phyloP scores from a whole-genome alignment of 2,888 invertebrate species.

The Ernsta delagoae region DNA sequence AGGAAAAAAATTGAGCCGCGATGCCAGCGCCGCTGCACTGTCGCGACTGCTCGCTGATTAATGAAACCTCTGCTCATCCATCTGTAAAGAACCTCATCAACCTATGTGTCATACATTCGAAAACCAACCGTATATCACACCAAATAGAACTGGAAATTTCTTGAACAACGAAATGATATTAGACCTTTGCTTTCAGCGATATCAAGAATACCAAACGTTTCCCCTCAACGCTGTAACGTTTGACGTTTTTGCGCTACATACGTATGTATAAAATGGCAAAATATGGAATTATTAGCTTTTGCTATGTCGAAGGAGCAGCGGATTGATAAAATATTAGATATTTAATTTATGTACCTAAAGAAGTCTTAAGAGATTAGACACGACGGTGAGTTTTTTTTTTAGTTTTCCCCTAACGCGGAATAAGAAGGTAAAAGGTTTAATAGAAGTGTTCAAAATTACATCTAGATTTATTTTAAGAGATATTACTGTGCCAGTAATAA shows the following conservation, averaged over 20 bases:
- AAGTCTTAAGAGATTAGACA: neutral
- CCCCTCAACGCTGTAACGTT: slow-evolving; percentile 83
- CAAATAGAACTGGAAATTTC: slow-evolving; percentile 40
- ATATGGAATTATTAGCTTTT: slow-evolving; percentile 67
- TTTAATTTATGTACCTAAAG: neutral
- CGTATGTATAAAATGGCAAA: slow-evolving; percentile 77
- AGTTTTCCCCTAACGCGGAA: too few relatives aligned
- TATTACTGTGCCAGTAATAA: too few relatives aligned
- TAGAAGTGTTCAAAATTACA: too few relatives aligned
- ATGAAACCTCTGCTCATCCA: slow-evolving; percentile 78
- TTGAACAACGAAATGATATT: slow-evolving; percentile 38
- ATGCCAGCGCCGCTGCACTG: slow-evolving; percentile 78
- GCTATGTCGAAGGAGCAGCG: slow-evolving; percentile 40
- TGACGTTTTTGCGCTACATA: slow-evolving; percentile 81
- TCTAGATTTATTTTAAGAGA: too few relatives aligned
- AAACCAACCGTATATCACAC: slow-evolving; percentile 30
- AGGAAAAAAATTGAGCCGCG: slow-evolving; percentile 80
- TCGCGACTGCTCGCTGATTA: slow-evolving; percentile 83
- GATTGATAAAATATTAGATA: slow-evolving; percentile 20
- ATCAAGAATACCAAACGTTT: slow-evolving; percentile 80
- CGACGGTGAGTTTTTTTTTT: neutral
- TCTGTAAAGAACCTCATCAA: slow-evolving; percentile 61
- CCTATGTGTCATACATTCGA: slow-evolving; percentile 27
- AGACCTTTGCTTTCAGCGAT: slow-evolving; percentile 39
- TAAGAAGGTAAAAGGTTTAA: too few relatives aligned